phyloP scores from a whole-genome alignment of 2,113 vertebrate genomes.

The Scatophagus argus region DNA sequence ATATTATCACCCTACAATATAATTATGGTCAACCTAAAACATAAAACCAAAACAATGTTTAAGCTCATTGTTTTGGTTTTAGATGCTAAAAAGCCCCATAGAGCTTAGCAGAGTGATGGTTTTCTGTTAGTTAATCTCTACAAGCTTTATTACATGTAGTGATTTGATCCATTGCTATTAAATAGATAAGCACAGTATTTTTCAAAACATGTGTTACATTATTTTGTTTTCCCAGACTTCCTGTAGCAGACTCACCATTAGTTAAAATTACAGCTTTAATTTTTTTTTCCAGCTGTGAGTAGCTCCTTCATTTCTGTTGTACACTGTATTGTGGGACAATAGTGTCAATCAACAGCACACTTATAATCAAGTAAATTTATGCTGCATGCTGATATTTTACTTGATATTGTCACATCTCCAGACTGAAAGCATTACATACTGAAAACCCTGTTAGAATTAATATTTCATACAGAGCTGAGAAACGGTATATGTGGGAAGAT shows the following conservation, averaged over 20 bases:
- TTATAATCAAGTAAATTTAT: neutral
- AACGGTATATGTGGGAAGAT: neutral
- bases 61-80: too few species aligned
- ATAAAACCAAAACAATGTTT: neutral
- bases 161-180: conserved; percentile 4
- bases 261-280: conserved; percentile 16
- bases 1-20: neutral
- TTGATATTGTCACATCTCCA: neutral
- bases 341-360: conserved; percentile 7
- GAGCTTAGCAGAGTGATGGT: neutral
- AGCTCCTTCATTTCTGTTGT: neutral
- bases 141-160: neutral
- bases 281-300: conserved; percentile 8
- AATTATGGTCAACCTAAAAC: neutral
- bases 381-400: neutral
- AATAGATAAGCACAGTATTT: neutral
- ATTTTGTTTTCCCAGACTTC: neutral
- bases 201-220: neutral
- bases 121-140: neutral
- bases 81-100: neutral
- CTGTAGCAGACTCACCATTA: neutral
- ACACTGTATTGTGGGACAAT: conserved; percentile 11
- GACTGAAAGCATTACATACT: neutral
- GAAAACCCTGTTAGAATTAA: neutral
- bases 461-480: neutral